Conservation (phyloP, 2,113 vertebrate genomes). For the Equus quagga region DNA sequence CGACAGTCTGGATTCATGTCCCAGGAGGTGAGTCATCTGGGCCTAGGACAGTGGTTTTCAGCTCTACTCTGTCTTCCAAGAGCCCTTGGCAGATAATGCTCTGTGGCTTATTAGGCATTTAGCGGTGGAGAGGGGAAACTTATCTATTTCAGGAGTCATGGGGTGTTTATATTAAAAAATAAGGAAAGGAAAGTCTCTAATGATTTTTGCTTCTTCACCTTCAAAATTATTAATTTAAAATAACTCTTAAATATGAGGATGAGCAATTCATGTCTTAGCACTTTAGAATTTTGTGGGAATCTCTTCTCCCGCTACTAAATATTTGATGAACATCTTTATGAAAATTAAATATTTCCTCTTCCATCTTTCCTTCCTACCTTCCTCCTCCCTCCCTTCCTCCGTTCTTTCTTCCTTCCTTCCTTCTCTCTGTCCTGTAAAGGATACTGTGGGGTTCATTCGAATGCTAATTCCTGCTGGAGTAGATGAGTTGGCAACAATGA, state of each 20-base stretch:
- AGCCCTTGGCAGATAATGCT: neutral
- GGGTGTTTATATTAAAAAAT: neutral
- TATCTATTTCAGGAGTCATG: neutral
- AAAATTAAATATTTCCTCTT: neutral
- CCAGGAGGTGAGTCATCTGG: neutral
- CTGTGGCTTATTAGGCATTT: neutral
- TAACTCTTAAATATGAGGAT: neutral
- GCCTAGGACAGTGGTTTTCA: neutral
- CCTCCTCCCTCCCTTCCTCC: neutral
- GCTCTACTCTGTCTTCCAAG: neutral
- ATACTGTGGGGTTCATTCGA: neutral
- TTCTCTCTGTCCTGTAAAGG: neutral
- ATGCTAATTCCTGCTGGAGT: neutral
- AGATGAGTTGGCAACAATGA: neutral
- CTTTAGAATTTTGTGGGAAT: slow-evolving; percentile 13
- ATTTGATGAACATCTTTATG: neutral
- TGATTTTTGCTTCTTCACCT: neutral
- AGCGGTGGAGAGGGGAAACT: neutral
- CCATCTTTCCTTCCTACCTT: neutral
- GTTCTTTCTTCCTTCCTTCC: neutral
- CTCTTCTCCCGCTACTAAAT: neutral
- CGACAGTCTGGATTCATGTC: neutral
- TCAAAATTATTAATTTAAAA: neutral
- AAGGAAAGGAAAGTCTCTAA: neutral
- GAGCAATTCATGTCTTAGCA: neutral